phyloP scores from a whole-genome alignment of 2,113 vertebrate genomes.

The Tychaedon coryphoeus region DNA sequence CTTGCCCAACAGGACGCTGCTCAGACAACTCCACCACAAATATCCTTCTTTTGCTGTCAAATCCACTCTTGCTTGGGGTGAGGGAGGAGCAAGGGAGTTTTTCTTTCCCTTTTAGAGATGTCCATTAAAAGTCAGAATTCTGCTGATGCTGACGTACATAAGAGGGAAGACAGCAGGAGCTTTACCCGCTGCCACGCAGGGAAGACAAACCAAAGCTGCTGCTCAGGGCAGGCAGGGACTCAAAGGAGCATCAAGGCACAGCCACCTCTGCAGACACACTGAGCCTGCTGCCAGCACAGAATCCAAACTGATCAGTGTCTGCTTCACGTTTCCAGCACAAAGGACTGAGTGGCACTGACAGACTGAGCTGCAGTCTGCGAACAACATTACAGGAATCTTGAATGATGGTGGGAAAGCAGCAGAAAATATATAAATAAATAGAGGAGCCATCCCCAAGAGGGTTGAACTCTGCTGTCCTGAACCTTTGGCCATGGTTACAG shows the following conservation, averaged over 20 bases:
- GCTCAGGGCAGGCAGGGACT: neutral
- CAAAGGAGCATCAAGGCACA: neutral
- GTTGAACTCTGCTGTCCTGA: constrained; percentile 46
- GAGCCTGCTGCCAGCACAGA: neutral
- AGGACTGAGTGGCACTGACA: neutral
- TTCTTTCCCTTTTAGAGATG: neutral
- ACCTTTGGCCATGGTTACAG: constrained; percentile 47
- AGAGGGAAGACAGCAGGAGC: neutral
- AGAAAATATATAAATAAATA: constrained; percentile 15
- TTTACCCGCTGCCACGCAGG: neutral
- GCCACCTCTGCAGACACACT: neutral
- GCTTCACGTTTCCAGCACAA: neutral
- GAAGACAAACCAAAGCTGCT: neutral
- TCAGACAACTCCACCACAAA: constrained; percentile 27
- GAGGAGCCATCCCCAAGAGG: constrained; percentile 13
- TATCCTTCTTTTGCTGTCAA: neutral
- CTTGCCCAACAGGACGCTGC: neutral
- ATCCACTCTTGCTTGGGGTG: neutral
- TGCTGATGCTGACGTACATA: neutral
- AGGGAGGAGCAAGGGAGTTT: neutral
- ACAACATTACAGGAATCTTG: neutral
- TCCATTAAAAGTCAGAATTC: neutral
- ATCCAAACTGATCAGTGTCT: neutral
- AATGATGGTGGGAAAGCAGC: constrained; percentile 26
- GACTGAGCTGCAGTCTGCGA: neutral